A percentile compares a stretch with the other conserved stretches of the same genome.
phyloP scores from a whole-genome alignment of 2,888 invertebrate genomes.

The Xylota segnis region DNA sequence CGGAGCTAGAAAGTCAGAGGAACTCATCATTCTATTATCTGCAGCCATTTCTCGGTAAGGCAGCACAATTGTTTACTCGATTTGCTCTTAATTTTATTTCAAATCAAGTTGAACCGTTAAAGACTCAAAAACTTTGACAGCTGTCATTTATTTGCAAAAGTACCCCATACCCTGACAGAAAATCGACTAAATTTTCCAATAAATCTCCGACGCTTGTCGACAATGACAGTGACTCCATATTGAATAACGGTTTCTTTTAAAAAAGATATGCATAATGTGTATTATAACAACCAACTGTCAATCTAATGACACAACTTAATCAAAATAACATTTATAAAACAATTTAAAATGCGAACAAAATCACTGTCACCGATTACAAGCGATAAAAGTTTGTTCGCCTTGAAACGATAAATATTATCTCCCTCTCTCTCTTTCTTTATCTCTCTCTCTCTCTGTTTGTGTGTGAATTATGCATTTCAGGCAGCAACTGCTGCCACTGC shows the following conservation, averaged over 20 bases:
- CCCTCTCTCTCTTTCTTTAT: conserved; percentile 6
- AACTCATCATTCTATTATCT: neutral
- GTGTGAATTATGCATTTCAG: conserved; percentile 62
- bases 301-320: conserved; percentile 52
- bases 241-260: neutral
- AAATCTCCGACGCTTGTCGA: conserved; percentile 2
- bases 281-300: conserved; percentile 40
- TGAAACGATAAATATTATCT: conserved; percentile 35
- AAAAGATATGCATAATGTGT: conserved; percentile 4
- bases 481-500: conserved; percentile 20
- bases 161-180: neutral
- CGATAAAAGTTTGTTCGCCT: conserved; percentile 55
- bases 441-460: neutral
- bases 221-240: neutral
- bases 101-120: neutral
- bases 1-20: neutral
- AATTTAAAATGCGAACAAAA: conserved; percentile 71
- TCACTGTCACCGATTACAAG: conserved; percentile 74
- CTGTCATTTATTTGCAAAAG: conserved; percentile 20
- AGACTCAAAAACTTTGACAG: conserved; percentile 20
- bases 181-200: conserved; percentile 6
- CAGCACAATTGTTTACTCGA: neutral
- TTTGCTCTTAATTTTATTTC: neutral
- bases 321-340: conserved; percentile 61
- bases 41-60: neutral